Evolutionary conservation across 2,797 vertebrate species (phyloP), one percentile per base, ranked within the genome.

Genomic region (Chloroceryle inda): DNA sequence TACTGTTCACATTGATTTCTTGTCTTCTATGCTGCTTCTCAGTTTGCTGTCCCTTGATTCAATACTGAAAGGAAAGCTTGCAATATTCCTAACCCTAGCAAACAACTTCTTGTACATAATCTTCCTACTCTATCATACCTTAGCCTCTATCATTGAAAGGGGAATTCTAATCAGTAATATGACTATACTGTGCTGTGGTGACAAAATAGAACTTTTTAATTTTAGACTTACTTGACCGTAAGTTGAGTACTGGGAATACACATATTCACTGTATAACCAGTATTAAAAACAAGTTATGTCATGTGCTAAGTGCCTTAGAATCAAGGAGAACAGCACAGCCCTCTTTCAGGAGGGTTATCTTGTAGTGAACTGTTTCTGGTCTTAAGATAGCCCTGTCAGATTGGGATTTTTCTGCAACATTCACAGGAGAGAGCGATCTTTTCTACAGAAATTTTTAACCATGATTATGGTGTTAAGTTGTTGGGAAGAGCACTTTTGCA

Each of bases 21-120:
- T 82, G 29, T 82, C 7, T 21, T 85, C 37, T 82, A 59, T 10
- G 52, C 86, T 89, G 42, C 71, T 82, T 88, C 50, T 92, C 12
- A 33, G 26, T 81, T 90, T 91, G 13, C 71, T 91, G 10, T 92
- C 10, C 40, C 29, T 89, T 74, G 31, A 67, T 87, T 85, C 49
- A 58, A 10, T 87, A 83, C 74, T 87, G 80, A 86, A 71, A 63
- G 26, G 38, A 93, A 94, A 85, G 61, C 84, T 74, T 92, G 38
- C 44, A 29, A 13, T 72, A 22, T 76, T 92, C 52, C 78, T 95
- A 94, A 87, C 71, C 35, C 24, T 24, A 63, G 47, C 69, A 94
- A n/a, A 91, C 71, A 82, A 88, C 58, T 78, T 73, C 27, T 40
- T 91, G 13, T 85, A 15, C 6, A 1, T 85, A n/a, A 55, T 91